Evolutionary conservation across 2,797 vertebrate species (phyloP).

Genomic region (Tiaroga cobitis): DNA sequence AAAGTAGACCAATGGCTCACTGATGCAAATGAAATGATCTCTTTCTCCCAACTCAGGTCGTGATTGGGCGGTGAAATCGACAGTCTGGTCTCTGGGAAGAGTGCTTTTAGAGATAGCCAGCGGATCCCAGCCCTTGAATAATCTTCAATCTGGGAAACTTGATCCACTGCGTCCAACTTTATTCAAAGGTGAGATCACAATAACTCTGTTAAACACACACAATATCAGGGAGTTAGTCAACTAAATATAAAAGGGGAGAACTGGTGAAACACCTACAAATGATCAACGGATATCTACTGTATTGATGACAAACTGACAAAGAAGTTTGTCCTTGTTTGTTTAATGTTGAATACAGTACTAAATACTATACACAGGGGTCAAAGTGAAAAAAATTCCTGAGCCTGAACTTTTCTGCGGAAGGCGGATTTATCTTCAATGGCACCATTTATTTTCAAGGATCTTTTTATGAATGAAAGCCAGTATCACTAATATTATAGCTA

Average conservation of each 20-base stretch:
- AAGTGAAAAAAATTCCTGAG: too few relatives aligned
- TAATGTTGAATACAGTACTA: neutral
- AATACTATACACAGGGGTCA: too few relatives aligned
- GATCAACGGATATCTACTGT: too few relatives aligned
- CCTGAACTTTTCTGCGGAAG: too few relatives aligned
- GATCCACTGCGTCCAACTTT: neutral
- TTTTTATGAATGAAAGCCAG: too few relatives aligned
- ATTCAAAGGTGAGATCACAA: slow-evolving; percentile 12
- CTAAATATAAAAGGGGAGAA: neutral
- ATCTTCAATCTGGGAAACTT: neutral
- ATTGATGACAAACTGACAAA: neutral
- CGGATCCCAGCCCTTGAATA: neutral
- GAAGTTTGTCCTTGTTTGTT: neutral
- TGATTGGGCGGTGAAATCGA: neutral
- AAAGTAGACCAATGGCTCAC: neutral
- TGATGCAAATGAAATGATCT: neutral
- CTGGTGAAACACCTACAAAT: neutral
- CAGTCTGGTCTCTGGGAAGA: neutral
- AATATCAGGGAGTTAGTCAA: neutral
- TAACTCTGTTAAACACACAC: neutral
- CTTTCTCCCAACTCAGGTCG: neutral
- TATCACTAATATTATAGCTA: too few relatives aligned
- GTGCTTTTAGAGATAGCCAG: neutral
- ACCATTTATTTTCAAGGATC: too few relatives aligned
- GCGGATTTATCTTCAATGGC: too few relatives aligned